Evolutionary conservation across 2,113 vertebrate species (phyloP), one percentile per base, ranked within the genome.

Genomic region (Tylochromis polylepis): DNA sequence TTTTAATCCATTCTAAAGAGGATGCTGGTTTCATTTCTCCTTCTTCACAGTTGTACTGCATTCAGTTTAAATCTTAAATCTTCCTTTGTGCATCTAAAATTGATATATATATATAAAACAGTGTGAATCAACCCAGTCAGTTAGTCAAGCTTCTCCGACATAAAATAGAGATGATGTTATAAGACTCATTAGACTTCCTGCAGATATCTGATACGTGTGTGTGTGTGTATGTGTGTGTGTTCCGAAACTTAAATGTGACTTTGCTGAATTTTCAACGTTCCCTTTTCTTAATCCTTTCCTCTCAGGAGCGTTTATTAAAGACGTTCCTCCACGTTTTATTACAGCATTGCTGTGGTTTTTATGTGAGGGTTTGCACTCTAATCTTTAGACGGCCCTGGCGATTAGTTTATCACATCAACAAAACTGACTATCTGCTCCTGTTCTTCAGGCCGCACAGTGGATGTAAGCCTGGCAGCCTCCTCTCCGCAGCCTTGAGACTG

Each of bases 401-500:
- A 90, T 88, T 78, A 80, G 72, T 91, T 85, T 36, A 89, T 90
- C 79, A 20, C 46, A 46, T 55, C 57, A 81, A 72, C 81, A 72
- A 24, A 83, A 81, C 27, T 4, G 70, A 75, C 24, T 87, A 83
- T 88, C 83, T 70, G 59, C 79, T 60, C 1, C 65, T 22, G 72
- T 58, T 51, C 31, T 46, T 29, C 12, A 16, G 80, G 82, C 53
- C n/a, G 2, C 12, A 18, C 62, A 22, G 36, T 72, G 43, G 41
- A 90, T 79, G 87, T 81, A 0, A 12, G 18, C 5, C 36, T 11
- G 41, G 15, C 82, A 51, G 11, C 87, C 84, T 83, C 87, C 81
- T 20, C 22, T 10, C 34, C 29, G 0, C 82, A 59, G 87, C 93
- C 93, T 93, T 93, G 88, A 95, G 60, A 57, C 91, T 58, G 85